A percentile compares a stretch with the other conserved stretches of the same genome.
Conservation (phyloP, 2,797 vertebrate species). For the Sarcoramphus papa region DNA sequence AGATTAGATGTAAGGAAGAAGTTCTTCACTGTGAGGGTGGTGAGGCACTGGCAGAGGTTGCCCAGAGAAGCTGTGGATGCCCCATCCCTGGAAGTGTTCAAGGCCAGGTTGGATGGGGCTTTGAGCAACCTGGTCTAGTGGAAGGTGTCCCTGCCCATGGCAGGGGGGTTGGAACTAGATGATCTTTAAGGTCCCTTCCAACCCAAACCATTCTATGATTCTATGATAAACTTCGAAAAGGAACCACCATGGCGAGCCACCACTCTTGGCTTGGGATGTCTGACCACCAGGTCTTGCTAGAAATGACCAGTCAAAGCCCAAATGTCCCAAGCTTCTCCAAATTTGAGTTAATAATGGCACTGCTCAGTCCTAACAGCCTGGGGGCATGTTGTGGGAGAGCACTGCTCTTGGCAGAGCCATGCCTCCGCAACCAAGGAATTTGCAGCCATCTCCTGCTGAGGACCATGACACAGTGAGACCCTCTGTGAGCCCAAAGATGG, state of each 20-base stretch:
- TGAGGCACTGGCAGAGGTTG: too few species aligned
- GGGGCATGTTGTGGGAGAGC: too few species aligned
- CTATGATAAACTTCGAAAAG: neutral
- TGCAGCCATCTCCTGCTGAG: neutral
- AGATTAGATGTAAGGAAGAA: too few species aligned
- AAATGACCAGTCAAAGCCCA: neutral
- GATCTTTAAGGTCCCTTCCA: too few species aligned
- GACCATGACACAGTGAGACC: neutral
- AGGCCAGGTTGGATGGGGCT: too few species aligned
- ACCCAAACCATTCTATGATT: too few species aligned
- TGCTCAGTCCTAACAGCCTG: neutral
- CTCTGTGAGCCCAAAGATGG: neutral
- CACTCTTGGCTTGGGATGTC: neutral
- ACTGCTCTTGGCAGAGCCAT: neutral
- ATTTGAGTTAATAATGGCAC: neutral
- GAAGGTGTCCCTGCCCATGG: too few species aligned
- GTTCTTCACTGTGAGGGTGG: too few species aligned
- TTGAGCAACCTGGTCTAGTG: too few species aligned
- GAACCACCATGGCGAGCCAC: neutral
- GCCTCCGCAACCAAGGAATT: neutral
- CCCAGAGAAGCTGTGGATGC: too few species aligned
- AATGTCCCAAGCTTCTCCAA: neutral
- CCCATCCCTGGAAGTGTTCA: too few species aligned
- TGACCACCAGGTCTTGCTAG: neutral
- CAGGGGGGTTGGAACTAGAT: too few species aligned